A percentile compares a stretch with the other conserved stretches of the same genome.
phyloP scores from a whole-genome alignment of 2,888 invertebrate species.

The Cataglyphis cursor region DNA sequence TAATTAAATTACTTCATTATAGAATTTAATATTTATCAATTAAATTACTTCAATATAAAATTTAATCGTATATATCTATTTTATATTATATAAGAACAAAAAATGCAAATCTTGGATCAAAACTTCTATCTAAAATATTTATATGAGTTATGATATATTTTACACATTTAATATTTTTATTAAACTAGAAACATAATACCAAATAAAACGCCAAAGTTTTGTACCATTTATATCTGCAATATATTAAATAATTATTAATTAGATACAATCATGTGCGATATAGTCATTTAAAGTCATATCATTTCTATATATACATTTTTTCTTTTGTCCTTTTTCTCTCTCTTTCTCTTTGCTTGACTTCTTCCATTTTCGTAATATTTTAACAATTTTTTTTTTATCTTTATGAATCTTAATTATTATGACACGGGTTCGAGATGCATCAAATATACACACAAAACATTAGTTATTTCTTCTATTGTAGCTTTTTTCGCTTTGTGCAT shows the following conservation, averaged over 20 bases:
- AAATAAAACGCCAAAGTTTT: conserved; percentile 37
- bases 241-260: conserved; percentile 85
- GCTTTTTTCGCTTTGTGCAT: conserved; percentile 26
- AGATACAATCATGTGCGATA: conserved; percentile 83
- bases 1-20: not conserved
- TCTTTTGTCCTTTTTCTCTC: not conserved
- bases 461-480: conserved; percentile 35
- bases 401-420: conserved; percentile 58
- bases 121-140: no score
- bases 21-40: not conserved
- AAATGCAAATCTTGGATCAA: no score
- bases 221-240: conserved; percentile 82
- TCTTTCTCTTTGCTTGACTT: conserved; percentile 49
- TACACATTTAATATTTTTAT: not conserved
- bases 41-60: not conserved
- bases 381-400: conserved; percentile 51
- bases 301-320: conserved; percentile 83
- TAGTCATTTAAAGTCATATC: conserved; percentile 80
- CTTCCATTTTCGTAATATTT: conserved; percentile 59
- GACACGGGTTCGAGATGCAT: conserved; percentile 55
- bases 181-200: not conserved
- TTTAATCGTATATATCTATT: no score
- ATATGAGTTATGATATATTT: not conserved
- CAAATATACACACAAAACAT: conserved; percentile 61
- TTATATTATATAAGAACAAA: no score